phyloP scores from a whole-genome alignment of 2,888 invertebrate genomes.

The Pyrrhia umbra region DNA sequence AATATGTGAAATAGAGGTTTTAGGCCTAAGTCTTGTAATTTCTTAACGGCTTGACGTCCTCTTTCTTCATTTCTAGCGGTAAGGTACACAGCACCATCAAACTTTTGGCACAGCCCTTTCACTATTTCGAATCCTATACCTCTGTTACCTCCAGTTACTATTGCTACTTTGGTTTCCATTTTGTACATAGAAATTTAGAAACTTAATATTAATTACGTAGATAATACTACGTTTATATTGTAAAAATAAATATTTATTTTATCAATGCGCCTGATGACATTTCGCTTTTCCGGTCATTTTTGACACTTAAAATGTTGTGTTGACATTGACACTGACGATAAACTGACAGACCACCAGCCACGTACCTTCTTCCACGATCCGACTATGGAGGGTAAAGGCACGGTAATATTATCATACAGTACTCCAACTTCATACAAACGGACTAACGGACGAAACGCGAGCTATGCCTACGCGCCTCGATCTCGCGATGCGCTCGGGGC shows the following conservation, averaged over 20 bases:
- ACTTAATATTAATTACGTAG: conserved; percentile 71
- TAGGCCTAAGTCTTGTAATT: conserved; percentile 90
- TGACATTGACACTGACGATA: not conserved
- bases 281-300: conserved; percentile 68
- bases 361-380: too few relatives aligned
- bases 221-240: conserved; percentile 73
- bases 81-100: conserved; percentile 93
- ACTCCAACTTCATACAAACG: too few relatives aligned
- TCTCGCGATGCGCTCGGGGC: too few relatives aligned
- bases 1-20: conserved; percentile 92
- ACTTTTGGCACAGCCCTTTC: conserved; percentile 91
- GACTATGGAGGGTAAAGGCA: too few relatives aligned
- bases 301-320: conserved; percentile 39
- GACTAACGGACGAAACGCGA: too few relatives aligned
- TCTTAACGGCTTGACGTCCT: conserved; percentile 91
- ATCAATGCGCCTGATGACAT: conserved; percentile 66
- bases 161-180: conserved; percentile 89
- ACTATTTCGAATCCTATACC: conserved; percentile 88
- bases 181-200: conserved; percentile 80
- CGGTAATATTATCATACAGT: too few relatives aligned
- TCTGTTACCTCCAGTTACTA: conserved; percentile 86
- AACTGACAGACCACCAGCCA: not conserved
- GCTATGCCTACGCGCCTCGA: too few relatives aligned
- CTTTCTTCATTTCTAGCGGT: conserved; percentile 92
- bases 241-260: conserved; percentile 78